phyloP scores from a whole-genome alignment of 2,113 vertebrate genomes.

The Brienomyrus brachyistius region DNA sequence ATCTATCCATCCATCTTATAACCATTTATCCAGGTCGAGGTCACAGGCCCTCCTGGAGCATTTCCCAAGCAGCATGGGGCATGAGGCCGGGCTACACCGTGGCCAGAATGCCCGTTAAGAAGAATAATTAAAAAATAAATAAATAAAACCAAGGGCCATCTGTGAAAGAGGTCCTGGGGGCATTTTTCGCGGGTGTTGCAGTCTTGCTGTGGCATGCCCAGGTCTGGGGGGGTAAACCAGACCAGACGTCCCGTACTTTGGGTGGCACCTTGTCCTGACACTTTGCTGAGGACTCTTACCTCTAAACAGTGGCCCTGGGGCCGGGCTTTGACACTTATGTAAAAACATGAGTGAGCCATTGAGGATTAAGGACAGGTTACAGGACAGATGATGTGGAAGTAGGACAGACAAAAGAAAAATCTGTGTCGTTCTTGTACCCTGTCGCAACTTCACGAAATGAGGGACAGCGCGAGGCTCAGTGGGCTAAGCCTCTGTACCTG shows the following conservation, averaged over 20 bases:
- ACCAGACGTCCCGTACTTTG: not conserved
- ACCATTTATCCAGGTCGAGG: not conserved
- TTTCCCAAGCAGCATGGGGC: not conserved
- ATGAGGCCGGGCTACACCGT: not conserved
- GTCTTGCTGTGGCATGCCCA: not conserved
- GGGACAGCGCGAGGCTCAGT: not conserved
- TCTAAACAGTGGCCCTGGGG: not conserved
- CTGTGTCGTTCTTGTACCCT: not conserved
- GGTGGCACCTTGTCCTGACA: not conserved
- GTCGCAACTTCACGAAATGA: not conserved
- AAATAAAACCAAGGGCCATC: not conserved
- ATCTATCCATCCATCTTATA: not conserved
- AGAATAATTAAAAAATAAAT: not conserved
- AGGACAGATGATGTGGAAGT: not conserved
- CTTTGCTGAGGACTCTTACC: not conserved
- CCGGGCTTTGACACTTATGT: not conserved
- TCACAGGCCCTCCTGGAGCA: not conserved
- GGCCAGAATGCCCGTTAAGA: not conserved
- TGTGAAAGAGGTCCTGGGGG: not conserved
- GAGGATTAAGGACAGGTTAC: not conserved
- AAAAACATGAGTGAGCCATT: not conserved
- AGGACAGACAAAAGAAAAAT: not conserved
- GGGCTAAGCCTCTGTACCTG: not conserved
- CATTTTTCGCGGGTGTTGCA: not conserved
- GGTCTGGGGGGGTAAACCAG: not conserved